Evolutionary conservation across 2,797 vertebrate species (phyloP).

Genomic region (Catostomus latipinnis): DNA sequence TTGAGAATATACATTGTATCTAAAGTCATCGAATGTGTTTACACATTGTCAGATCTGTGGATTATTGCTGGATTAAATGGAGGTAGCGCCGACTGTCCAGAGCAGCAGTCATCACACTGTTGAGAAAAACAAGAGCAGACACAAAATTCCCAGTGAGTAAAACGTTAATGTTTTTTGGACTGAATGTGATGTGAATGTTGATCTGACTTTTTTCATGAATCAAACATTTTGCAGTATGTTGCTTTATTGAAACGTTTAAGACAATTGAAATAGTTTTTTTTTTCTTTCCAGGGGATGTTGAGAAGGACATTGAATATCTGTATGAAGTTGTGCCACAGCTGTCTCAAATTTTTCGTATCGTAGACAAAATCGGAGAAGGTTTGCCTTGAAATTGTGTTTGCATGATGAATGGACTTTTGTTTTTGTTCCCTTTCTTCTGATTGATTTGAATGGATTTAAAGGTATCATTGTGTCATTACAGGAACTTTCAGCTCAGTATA

Average conservation of each 20-base stretch:
- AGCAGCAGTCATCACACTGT: conserved; percentile 7
- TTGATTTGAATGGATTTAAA: background rate
- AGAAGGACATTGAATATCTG: conserved; percentile 88
- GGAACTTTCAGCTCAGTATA: conserved; percentile 99
- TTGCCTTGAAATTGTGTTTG: conserved; percentile 29
- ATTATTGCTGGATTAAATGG: conserved; percentile 33
- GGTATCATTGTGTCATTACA: conserved; percentile 56
- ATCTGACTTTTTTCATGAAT: background rate
- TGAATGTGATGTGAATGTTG: background rate
- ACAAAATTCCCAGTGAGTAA: conserved; percentile 48
- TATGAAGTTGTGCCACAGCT: conserved; percentile 93
- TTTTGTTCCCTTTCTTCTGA: background rate
- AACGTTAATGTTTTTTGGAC: background rate
- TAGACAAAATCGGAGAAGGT: conserved; percentile 97
- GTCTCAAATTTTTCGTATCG: conserved; percentile 85
- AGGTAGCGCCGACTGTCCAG: background rate
- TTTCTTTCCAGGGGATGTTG: conserved; percentile 74
- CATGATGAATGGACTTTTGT: background rate
- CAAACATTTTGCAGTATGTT: background rate
- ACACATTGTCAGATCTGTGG: background rate
- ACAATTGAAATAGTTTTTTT: background rate
- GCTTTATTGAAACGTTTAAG: background rate
- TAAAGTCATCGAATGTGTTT: background rate
- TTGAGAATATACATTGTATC: background rate
- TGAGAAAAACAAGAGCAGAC: conserved; percentile 29